Base-by-base conservation (phyloP, 2,888 invertebrate species). In the Eurytoma californica region DNA sequence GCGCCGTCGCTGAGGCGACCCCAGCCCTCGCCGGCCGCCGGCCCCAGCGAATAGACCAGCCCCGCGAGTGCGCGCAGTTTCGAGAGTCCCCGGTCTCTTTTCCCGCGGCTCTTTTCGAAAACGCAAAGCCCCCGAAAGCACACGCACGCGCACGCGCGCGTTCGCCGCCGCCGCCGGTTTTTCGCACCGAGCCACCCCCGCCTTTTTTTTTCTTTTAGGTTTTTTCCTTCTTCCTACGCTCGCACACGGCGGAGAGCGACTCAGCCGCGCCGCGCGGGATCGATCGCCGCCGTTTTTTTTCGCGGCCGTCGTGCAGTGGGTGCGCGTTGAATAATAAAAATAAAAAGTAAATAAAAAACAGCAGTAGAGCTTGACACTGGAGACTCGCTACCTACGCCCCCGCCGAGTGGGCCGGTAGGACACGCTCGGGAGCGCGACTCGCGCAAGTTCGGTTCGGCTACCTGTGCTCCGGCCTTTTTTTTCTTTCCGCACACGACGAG, bases 1-100 rank as follows among this genome's bases (percentile, higher is more conserved):
- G 28, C 55, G 39, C 16, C 69, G 69, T 30, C 47, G 63, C 24
- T 47, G 57, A 61, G 61, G 61, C 28, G 39, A 39, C 39, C 39
- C 39, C 39, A 39, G 39, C 39, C 39, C 39, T 30, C 30, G 30
- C 51, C 13, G 51, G 51, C 51, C 14, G 51, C 51, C 16, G 51
- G 51, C 30, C 30, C 30, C 30, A 3, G 30, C 30, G 12, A 16
- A 51, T 51, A 51, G 14, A 16, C 13, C 14, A 49, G 14, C 49
- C 12, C 9, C 14, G 13, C 53, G 16, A n/a, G 53, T 53, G 53
- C 53, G 53, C 53, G 53, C 24, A 53, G 39, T 39, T 39, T 39
- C 9, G 3, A 30, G 5, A 7, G 30, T 4, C 7, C 39, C 9
- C 7, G 39, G 24, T 24, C 24, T 9, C 39, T 9, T 39, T 39